Conservation (phyloP, 2,888 invertebrate species). For the Drosophila mayaguana region DNA sequence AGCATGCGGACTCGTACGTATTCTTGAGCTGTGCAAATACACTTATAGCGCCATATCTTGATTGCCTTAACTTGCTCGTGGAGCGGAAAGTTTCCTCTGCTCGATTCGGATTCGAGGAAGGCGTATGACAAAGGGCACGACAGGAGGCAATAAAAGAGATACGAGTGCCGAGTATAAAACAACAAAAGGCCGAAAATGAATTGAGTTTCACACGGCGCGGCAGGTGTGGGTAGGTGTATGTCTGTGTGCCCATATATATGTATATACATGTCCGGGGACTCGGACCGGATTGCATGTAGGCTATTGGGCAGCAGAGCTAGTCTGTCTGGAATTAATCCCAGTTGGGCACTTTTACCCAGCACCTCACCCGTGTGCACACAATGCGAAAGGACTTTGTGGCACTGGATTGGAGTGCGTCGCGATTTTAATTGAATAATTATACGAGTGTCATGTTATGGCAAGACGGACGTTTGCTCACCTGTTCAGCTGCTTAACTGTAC, state of each 20-base stretch:
- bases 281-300: slow-evolving; percentile 12
- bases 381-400: slow-evolving; percentile 30
- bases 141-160: slow-evolving; percentile 69
- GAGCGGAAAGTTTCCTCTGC: slow-evolving; percentile 15
- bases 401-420: slow-evolving; percentile 32
- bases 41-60: slow-evolving; percentile 22
- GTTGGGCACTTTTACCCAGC: slow-evolving; percentile 59
- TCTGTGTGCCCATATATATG: not conserved
- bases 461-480: slow-evolving; percentile 38
- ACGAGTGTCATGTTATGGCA: slow-evolving; percentile 36
- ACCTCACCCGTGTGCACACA: slow-evolving; percentile 39
- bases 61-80: slow-evolving; percentile 15
- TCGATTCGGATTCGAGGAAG: slow-evolving; percentile 10
- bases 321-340: slow-evolving; percentile 66
- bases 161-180: slow-evolving; percentile 54
- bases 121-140: slow-evolving; percentile 50
- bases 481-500: not conserved
- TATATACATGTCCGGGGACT: slow-evolving; percentile 4
- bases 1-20: slow-evolving; percentile 1
- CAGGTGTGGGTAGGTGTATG: slow-evolving; percentile 15
- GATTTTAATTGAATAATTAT: slow-evolving; percentile 75
- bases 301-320: slow-evolving; percentile 8
- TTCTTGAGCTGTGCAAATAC: slow-evolving; percentile 22
- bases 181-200: slow-evolving; percentile 70
- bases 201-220: slow-evolving; percentile 45